These are phyloP conservation scores for Oscheius sp. DNA, from an alignment of 2,888 invertebrate genomes.

Conservation along the genomic window DNA sequence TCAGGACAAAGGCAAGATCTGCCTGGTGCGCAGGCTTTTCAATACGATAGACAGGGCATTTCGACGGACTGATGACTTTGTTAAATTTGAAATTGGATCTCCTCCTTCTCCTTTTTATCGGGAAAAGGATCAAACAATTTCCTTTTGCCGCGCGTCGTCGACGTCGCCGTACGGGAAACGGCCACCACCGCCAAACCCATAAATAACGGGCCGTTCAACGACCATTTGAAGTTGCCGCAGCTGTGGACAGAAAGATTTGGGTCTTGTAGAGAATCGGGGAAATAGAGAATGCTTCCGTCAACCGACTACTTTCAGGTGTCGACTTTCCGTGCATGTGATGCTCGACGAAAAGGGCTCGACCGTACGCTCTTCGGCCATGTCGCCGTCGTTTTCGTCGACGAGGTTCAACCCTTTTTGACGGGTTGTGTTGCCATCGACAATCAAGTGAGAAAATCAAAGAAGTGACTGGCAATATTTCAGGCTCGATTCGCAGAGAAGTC, in stretches of 20 bases:
- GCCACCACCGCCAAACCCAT: conserved; percentile 18
- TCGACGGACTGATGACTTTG: too few relatives aligned
- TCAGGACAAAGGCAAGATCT: too few relatives aligned
- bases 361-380: conserved; percentile 58
- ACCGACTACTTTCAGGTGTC: conserved; percentile 50
- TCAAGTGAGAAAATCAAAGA: conserved; percentile 41
- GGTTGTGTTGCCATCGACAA: conserved; percentile 64
- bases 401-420: conserved; percentile 59
- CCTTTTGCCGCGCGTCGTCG: background rate
- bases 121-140: conserved; percentile 2
- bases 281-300: background rate
- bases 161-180: conserved; percentile 6
- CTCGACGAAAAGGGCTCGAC: conserved; percentile 55
- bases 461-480: conserved; percentile 31
- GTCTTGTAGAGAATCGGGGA: background rate
- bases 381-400: conserved; percentile 65
- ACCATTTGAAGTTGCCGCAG: conserved; percentile 27
- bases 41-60: too few relatives aligned
- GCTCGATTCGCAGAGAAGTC: conserved; percentile 63
- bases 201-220: conserved; percentile 26
- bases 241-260: background rate
- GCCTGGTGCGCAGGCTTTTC: too few relatives aligned
- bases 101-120: background rate
- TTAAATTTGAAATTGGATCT: background rate
- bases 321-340: conserved; percentile 59